Percentiles rank a stretch among this genome's conserved stretches.
Conservation (phyloP, 1,140 invertebrate genomes). For the Hirudo medicinalis region DNA sequence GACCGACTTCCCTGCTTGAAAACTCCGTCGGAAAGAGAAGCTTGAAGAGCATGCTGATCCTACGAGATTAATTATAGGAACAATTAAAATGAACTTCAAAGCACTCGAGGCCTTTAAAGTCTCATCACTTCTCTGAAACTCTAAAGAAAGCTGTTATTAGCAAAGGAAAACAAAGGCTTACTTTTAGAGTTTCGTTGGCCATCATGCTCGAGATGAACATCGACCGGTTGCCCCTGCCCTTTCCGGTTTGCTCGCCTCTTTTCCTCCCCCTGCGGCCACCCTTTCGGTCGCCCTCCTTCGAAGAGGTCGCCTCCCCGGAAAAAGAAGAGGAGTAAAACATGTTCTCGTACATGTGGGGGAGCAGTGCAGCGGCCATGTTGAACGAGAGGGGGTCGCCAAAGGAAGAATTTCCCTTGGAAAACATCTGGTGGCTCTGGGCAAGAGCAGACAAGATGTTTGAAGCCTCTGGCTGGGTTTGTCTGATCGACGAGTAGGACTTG, state of each 20-base stretch:
- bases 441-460: conserved; percentile 11
- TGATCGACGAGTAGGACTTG: not conserved
- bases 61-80: too few species aligned
- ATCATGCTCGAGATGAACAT: conserved; percentile 14
- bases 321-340: conserved; percentile 5
- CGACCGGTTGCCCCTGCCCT: not conserved
- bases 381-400: conserved; percentile 13
- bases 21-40: too few species aligned
- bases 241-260: not conserved
- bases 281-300: not conserved
- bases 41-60: too few species aligned
- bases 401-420: not conserved
- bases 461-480: not conserved
- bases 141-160: too few species aligned
- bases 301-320: not conserved
- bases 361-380: conserved; percentile 13
- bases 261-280: not conserved
- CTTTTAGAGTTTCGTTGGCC: not conserved
- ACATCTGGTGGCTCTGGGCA: conserved; percentile 15
- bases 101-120: too few species aligned
- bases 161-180: too few species aligned
- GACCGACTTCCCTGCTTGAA: too few species aligned
- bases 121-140: too few species aligned
- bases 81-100: too few species aligned
- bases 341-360: conserved; percentile 20